Base-by-base conservation (phyloP, 2,797 vertebrate genomes). In the Eremophila alpestris region DNA sequence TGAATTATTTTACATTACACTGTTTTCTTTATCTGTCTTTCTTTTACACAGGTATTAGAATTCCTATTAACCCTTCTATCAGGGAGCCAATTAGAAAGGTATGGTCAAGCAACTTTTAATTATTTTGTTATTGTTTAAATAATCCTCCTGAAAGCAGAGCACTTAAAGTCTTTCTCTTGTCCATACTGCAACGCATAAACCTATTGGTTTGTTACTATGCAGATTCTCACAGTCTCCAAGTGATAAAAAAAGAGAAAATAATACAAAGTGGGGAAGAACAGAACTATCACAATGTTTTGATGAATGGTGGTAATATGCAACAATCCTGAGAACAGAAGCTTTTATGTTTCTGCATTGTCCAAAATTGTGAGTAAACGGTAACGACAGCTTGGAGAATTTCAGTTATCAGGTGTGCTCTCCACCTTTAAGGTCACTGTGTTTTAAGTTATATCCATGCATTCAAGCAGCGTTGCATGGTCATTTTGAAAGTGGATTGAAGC, bases 1-100 rank as follows among this genome's bases (percentile, higher is more conserved):
- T 70, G 83, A 95, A 94, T 93, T 95, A 94, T 93, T 95, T 90
- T 54, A 83, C 63, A n/a, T 94, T 94, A 90, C 51, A n/a, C 55
- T 90, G 78, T 91, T 95, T 95, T 96, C 92, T 95, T 93, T 93
- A 93, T 94, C 71, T 78, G 40, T 24, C 60, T 92, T 80, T 67
- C 11, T 93, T 95, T 38, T 12, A 76, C 45, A 27, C 78, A 62
- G 69, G 92, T 96, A 87, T 94, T 67, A 90, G 74, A 87, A 79
- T 89, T 85, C 89, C 60, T 65, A 94, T 94, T 95, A 94, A 94
- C 94, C 64, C 91, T 93, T 95, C 75, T 81, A 75, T 94, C 51
- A 49, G 77, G 68, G 45, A 94, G 58, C 86, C 89, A 92, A 93
- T 97, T 79, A 94, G 82, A 94, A 90, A 94, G 70, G 77, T 63